Conservation (phyloP, 2,888 invertebrate genomes). For the Temnothorax rugatulus region DNA sequence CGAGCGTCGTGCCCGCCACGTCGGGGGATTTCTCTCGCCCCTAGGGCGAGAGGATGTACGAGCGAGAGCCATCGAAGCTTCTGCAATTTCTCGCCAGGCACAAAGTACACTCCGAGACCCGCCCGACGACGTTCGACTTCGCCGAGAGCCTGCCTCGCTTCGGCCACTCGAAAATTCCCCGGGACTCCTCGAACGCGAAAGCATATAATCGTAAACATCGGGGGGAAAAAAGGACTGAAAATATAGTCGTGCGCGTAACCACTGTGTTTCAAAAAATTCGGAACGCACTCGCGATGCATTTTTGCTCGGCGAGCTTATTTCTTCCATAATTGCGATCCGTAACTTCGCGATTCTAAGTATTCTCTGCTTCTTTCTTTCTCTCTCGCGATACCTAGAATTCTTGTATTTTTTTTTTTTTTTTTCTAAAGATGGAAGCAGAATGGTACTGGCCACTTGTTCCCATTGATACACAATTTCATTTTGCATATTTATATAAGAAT, state of each 20-base stretch:
- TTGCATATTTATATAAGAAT: not conserved
- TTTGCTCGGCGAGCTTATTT: not conserved
- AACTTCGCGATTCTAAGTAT: not conserved
- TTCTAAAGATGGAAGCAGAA: not conserved
- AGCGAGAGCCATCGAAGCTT: constrained; percentile 54
- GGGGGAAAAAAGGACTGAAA: not conserved
- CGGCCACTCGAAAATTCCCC: constrained; percentile 22
- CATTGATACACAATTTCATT: not conserved
- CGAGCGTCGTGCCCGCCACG: constrained; percentile 56
- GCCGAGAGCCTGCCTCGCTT: not conserved
- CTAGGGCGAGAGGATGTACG: constrained; percentile 56
- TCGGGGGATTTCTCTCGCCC: constrained; percentile 62
- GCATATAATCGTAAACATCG: constrained; percentile 13
- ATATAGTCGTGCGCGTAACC: constrained; percentile 11
- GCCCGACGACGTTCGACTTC: constrained; percentile 16
- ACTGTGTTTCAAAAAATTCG: constrained; percentile 19
- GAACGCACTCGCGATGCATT: constrained; percentile 3
- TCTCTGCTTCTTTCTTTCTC: not conserved
- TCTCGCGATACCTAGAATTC: not conserved
- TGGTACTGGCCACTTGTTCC: not conserved
- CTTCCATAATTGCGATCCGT: constrained; percentile 3
- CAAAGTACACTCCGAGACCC: constrained; percentile 49
- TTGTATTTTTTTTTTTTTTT: not conserved
- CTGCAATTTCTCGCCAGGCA: constrained; percentile 66
- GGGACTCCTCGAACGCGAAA: not conserved